Conservation (phyloP, 2,113 vertebrate species). For the Crotophaga sulcirostris region DNA sequence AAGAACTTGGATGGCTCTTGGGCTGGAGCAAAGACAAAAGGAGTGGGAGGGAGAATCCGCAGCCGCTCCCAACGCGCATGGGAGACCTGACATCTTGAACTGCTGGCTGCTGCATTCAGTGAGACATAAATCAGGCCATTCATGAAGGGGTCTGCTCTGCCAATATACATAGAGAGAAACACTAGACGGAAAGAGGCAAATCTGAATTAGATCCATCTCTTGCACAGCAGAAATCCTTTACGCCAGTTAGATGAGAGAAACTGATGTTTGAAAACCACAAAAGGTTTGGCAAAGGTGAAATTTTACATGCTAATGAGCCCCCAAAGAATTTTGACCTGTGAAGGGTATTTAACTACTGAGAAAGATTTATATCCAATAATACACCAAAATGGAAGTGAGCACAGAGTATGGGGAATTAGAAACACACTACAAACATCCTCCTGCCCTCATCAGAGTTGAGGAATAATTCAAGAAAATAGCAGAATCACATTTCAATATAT, state of each 20-base stretch:
- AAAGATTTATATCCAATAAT: conserved; percentile 47
- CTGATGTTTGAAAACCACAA: conserved; percentile 50
- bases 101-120: not conserved
- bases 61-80: not conserved
- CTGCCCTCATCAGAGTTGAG: not conserved
- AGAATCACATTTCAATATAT: not conserved
- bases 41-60: not conserved
- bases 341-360: conserved; percentile 49
- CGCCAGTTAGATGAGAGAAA: conserved; percentile 39
- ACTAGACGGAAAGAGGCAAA: conserved; percentile 47
- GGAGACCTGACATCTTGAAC: not conserved
- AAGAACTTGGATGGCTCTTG: not conserved
- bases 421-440: conserved; percentile 16
- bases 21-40: not conserved
- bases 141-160: conserved; percentile 15
- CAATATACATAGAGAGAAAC: conserved; percentile 43
- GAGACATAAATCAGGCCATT: conserved; percentile 49
- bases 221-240: conserved; percentile 43
- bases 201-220: conserved; percentile 46
- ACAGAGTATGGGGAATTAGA: not conserved
- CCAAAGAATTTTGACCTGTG: conserved; percentile 55
- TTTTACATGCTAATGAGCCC: conserved; percentile 45
- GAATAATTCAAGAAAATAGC: conserved; percentile 15
- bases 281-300: conserved; percentile 42
- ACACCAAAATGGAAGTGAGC: conserved; percentile 33